A percentile compares a stretch with the other conserved stretches of the same genome.
phyloP scores from a whole-genome alignment of 2,113 vertebrate genomes.

The crab-eating macaque (Macaca fascicularis) region T2T-MFA8v1.1 NC_088386.1:72691001-72691500 shows the following conservation, averaged over 20 bases:
- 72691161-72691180: background rate
- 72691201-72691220: background rate
- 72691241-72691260: constrained; percentile 20
- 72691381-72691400: background rate
- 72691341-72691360: background rate
- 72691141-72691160: background rate
- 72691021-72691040: too few relatives aligned
- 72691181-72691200: background rate
- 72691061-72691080: too few relatives aligned
- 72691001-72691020: too few relatives aligned
- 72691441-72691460: background rate
- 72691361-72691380: background rate
- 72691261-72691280: background rate
- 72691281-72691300: background rate
- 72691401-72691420: background rate
- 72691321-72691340: constrained; percentile 1
- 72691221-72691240: background rate
- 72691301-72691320: constrained; percentile 27
- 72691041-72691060: too few relatives aligned
- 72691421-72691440: background rate
- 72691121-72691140: too few relatives aligned
- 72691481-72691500: background rate
- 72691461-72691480: background rate
- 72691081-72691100: too few relatives aligned
- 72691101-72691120: too few relatives aligned